phyloP scores from a whole-genome alignment of 2,888 invertebrate genomes.

The Hemithea aestivaria region DNA sequence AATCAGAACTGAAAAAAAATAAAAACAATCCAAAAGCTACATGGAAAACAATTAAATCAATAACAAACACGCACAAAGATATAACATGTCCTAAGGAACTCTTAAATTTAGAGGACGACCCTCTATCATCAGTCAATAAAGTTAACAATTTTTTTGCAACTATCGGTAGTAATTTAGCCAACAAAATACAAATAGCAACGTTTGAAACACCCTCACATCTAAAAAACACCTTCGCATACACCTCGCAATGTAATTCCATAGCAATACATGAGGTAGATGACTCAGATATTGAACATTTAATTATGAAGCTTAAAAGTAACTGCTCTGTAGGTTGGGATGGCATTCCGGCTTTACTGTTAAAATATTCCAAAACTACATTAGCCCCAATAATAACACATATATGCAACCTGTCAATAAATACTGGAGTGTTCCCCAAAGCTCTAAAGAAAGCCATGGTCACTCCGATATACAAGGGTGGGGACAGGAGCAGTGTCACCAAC shows the following conservation, averaged over 20 bases:
- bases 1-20: constrained; percentile 4
- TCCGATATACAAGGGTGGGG: constrained; percentile 16
- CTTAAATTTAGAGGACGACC: neutral
- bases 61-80: constrained; percentile 2
- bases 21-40: constrained; percentile 9
- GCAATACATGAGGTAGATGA: constrained; percentile 2
- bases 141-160: constrained; percentile 3
- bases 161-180: neutral
- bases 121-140: neutral
- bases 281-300: constrained; percentile 4
- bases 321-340: constrained; percentile 14
- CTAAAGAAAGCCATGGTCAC: constrained; percentile 15
- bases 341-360: constrained; percentile 8
- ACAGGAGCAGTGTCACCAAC: constrained; percentile 7
- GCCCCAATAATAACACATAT: constrained; percentile 8
- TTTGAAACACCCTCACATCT: neutral
- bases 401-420: constrained; percentile 2
- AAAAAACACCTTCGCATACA: neutral
- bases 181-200: neutral
- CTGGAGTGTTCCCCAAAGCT: constrained; percentile 15
- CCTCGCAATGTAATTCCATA: constrained; percentile 1
- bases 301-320: constrained; percentile 1
- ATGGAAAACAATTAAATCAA: constrained; percentile 11
- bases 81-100: constrained; percentile 1
- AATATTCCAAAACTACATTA: constrained; percentile 1